These are phyloP conservation scores for Lycaena phlaeas DNA, from an alignment of 2,888 invertebrate genomes.

Conservation along the genomic window DNA sequence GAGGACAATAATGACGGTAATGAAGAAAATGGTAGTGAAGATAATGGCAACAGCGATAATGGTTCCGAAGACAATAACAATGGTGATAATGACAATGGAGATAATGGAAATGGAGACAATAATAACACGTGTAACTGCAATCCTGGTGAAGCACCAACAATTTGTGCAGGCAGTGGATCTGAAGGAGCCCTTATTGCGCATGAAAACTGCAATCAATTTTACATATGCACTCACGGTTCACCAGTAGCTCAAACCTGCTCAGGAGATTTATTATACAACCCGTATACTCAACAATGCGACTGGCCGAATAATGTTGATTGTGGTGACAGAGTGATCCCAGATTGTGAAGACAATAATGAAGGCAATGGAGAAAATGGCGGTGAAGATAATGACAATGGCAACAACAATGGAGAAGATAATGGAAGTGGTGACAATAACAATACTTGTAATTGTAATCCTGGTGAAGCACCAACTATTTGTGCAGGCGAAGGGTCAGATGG, in stretches of 20 bases:
- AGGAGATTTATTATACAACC: constrained; percentile 26
- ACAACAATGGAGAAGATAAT: constrained; percentile 12
- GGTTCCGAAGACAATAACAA: neutral
- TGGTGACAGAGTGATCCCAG: constrained; percentile 20
- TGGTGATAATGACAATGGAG: constrained; percentile 8
- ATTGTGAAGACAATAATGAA: constrained; percentile 11
- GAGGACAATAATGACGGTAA: neutral
- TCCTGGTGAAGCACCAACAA: constrained; percentile 23
- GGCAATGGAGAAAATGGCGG: constrained; percentile 9
- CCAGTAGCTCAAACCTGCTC: constrained; percentile 26
- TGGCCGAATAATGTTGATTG: constrained; percentile 30
- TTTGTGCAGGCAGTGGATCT: constrained; percentile 27
- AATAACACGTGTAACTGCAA: constrained; percentile 25
- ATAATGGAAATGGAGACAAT: constrained; percentile 14
- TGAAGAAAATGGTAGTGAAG: constrained; percentile 1
- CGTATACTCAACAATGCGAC: constrained; percentile 26
- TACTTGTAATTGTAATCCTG: constrained; percentile 19
- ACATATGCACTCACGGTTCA: constrained; percentile 26
- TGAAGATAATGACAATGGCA: constrained; percentile 1
- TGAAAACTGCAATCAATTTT: constrained; percentile 32
- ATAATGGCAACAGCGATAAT: constrained; percentile 2
- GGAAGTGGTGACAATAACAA: neutral
- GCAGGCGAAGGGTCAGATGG: constrained; percentile 24
- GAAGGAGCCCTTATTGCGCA: constrained; percentile 19
- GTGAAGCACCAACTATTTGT: constrained; percentile 26